Percentiles rank a stretch among this genome's conserved stretches.
Evolutionary conservation across 2,888 invertebrate species (phyloP).

Genomic region (Neocrepidodera transversa): DNA sequence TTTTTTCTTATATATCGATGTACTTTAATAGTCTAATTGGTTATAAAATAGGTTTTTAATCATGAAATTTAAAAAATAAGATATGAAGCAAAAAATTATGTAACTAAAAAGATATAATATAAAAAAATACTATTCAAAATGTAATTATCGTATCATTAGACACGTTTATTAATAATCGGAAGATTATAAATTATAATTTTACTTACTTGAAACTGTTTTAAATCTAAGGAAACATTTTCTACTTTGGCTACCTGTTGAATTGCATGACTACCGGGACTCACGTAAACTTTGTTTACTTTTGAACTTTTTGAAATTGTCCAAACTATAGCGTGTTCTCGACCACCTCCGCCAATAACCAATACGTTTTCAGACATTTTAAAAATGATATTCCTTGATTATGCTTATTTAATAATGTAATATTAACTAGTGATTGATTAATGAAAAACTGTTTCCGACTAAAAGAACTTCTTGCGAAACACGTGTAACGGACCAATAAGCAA

Average conservation of each 20-base stretch:
- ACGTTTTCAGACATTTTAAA: slow-evolving; percentile 64
- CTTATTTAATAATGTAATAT: neutral
- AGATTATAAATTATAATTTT: too few relatives aligned
- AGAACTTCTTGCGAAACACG: slow-evolving; percentile 8
- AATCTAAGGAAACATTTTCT: slow-evolving; percentile 68
- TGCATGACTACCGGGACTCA: slow-evolving; percentile 90
- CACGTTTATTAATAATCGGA: too few relatives aligned
- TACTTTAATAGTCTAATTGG: too few relatives aligned
- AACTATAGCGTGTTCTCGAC: slow-evolving; percentile 93
- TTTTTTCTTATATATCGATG: too few relatives aligned
- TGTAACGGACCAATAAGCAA: neutral
- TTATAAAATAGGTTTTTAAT: too few relatives aligned
- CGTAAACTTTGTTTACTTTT: slow-evolving; percentile 74
- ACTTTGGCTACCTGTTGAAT: slow-evolving; percentile 77
- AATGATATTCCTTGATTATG: neutral
- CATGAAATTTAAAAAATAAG: too few relatives aligned
- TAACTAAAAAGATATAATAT: too few relatives aligned
- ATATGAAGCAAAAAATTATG: too few relatives aligned
- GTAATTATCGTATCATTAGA: too few relatives aligned
- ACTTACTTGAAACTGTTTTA: slow-evolving; percentile 75
- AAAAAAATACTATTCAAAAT: too few relatives aligned
- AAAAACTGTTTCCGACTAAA: too few relatives aligned
- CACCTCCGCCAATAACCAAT: slow-evolving; percentile 89
- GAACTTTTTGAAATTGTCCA: slow-evolving; percentile 90
- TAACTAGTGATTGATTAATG: neutral